phyloP scores from a whole-genome alignment of 2,113 vertebrate genomes.

The Electrona antarctica region DNA sequence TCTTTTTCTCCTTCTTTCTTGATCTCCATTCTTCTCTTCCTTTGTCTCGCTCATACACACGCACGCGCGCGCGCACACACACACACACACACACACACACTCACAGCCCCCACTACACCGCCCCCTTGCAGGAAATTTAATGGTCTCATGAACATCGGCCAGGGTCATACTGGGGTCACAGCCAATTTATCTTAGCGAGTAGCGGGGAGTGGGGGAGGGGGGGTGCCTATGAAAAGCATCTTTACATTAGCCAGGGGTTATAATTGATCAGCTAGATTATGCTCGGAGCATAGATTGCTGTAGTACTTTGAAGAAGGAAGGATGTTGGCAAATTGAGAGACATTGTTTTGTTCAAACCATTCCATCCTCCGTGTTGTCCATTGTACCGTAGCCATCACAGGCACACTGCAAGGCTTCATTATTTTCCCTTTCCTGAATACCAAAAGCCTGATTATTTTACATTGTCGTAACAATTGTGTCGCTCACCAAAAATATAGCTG shows the following conservation, averaged over 20 bases:
- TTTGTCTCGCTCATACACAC: conserved; percentile 18
- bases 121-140: conserved; percentile 74
- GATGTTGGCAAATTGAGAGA: conserved; percentile 59
- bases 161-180: conserved; percentile 78
- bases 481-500: no score
- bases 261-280: conserved; percentile 72
- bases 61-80: conserved; percentile 16
- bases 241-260: conserved; percentile 67
- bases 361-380: conserved; percentile 31
- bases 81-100: conserved; percentile 33
- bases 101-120: conserved; percentile 30
- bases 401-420: conserved; percentile 24
- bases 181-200: conserved; percentile 78
- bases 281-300: conserved; percentile 56
- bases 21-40: conserved; percentile 20
- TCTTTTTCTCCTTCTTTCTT: conserved; percentile 25
- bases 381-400: conserved; percentile 31
- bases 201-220: conserved; percentile 58
- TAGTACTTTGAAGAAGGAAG: conserved; percentile 28
- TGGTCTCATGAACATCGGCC: conserved; percentile 80
- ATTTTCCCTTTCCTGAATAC: conserved; percentile 21
- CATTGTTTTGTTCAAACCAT: conserved; percentile 50
- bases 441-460: conserved; percentile 6
- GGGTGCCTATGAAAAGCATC: conserved; percentile 40
- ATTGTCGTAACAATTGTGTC: background rate